phyloP scores from a whole-genome alignment of 1,140 invertebrate genomes.

The Procambarus virginalis region DNA sequence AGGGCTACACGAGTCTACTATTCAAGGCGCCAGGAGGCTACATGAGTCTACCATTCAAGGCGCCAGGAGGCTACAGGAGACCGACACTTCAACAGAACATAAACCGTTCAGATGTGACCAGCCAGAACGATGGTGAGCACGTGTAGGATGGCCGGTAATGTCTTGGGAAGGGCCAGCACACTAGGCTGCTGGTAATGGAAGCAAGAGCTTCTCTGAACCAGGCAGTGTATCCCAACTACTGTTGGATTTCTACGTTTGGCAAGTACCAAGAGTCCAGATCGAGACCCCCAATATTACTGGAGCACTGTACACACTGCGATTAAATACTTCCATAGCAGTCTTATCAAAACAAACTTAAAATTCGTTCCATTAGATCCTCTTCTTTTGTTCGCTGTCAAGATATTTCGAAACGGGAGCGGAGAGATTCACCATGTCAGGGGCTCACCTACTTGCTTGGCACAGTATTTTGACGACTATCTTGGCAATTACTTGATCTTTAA shows the following conservation, averaged over 20 bases:
- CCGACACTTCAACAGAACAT: no score
- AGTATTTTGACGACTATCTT: no score
- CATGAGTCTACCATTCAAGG: no score
- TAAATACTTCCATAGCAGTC: neutral
- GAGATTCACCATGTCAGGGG: neutral
- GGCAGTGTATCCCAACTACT: neutral
- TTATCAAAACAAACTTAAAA: neutral
- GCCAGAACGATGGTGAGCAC: no score
- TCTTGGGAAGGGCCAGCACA: no score
- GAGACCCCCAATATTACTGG: neutral
- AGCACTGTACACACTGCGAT: neutral
- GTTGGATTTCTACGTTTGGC: neutral
- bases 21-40: no score
- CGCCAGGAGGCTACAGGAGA: no score
- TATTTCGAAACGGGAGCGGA: neutral
- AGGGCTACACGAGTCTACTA: no score
- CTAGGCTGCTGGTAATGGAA: neutral
- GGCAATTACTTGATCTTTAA: no score
- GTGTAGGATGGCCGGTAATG: no score
- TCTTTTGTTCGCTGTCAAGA: neutral
- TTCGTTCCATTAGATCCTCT: neutral
- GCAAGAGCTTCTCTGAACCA: neutral
- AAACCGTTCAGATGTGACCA: no score
- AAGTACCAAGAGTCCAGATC: neutral
- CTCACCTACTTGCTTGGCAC: no score